Evolutionary conservation across 2,888 invertebrate species (phyloP).

Genomic region (Rutpela maculata): DNA sequence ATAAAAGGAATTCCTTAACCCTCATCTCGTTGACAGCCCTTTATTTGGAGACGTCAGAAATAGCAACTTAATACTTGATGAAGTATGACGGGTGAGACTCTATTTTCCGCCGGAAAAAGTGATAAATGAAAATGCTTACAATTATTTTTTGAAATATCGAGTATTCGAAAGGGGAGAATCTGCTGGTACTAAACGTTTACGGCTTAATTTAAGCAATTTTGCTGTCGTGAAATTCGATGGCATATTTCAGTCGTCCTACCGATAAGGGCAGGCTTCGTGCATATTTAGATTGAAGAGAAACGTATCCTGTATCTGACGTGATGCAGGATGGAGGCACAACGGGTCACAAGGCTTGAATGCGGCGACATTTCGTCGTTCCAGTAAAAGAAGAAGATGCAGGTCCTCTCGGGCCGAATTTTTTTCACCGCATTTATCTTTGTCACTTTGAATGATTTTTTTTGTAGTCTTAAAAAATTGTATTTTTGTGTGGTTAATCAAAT

Average conservation of each 20-base stretch:
- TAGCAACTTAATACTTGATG: conserved; percentile 26
- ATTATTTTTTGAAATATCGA: conserved; percentile 8
- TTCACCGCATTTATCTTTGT: too few relatives aligned
- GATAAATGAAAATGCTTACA: conserved; percentile 29
- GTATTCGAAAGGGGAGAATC: background rate
- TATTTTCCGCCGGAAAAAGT: conserved; percentile 26
- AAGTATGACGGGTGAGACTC: conserved; percentile 8
- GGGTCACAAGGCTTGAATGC: too few relatives aligned
- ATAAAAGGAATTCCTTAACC: conserved; percentile 34
- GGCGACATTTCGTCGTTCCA: too few relatives aligned
- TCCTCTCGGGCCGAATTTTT: too few relatives aligned
- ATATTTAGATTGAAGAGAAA: too few relatives aligned
- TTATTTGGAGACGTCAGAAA: conserved; percentile 31
- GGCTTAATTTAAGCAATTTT: background rate
- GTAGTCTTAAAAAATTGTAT: too few relatives aligned
- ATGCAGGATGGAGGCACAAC: too few relatives aligned
- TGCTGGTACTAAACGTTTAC: background rate
- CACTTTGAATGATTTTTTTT: too few relatives aligned
- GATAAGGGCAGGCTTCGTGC: background rate
- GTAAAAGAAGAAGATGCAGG: too few relatives aligned
- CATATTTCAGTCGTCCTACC: background rate
- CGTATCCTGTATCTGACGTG: too few relatives aligned
- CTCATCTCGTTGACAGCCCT: conserved; percentile 34
- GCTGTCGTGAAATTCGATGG: background rate
- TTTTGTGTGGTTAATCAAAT: too few relatives aligned